These are phyloP conservation scores for Abscondita cerata DNA, from an alignment of 2,888 invertebrate genomes.

Conservation along the genomic window DNA sequence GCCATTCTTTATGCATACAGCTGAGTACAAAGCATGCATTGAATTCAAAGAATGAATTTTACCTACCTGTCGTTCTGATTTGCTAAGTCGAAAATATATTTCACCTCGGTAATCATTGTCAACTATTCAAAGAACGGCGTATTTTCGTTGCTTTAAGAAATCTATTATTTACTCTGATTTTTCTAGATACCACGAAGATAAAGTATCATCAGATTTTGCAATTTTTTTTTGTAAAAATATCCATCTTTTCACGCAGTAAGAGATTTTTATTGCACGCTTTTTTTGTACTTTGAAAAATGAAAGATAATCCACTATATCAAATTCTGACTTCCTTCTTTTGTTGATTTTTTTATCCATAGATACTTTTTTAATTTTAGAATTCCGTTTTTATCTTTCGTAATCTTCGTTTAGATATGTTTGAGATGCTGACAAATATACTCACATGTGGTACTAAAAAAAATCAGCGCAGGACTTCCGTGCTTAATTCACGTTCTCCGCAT, in stretches of 20 bases:
- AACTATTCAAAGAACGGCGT: slow-evolving; percentile 46
- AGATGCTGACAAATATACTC: background rate
- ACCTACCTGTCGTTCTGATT: slow-evolving; percentile 57
- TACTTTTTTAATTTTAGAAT: slow-evolving; percentile 2
- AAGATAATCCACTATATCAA: slow-evolving; percentile 41
- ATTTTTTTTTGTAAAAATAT: slow-evolving; percentile 26
- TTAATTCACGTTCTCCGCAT: slow-evolving; percentile 18
- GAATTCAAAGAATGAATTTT: slow-evolving; percentile 51
- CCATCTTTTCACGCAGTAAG: slow-evolving; percentile 29
- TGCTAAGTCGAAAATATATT: slow-evolving; percentile 57
- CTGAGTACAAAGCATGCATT: slow-evolving; percentile 48
- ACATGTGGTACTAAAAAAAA: slow-evolving; percentile 24
- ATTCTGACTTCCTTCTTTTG: slow-evolving; percentile 44
- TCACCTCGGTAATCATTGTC: slow-evolving; percentile 56
- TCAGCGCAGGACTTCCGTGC: slow-evolving; percentile 22
- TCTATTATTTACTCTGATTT: slow-evolving; percentile 41
- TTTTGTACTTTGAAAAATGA: slow-evolving; percentile 28
- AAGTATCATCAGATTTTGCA: slow-evolving; percentile 42
- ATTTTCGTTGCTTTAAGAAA: slow-evolving; percentile 25
- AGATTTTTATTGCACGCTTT: slow-evolving; percentile 35
- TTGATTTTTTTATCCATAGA: slow-evolving; percentile 15
- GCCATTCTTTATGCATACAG: slow-evolving; percentile 51
- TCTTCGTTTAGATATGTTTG: slow-evolving; percentile 1
- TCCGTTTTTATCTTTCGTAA: background rate
- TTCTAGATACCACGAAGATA: slow-evolving; percentile 46